Percentiles rank a stretch among this genome's conserved stretches.
These are phyloP conservation scores for Zaprionus davidi DNA, from an alignment of 1,140 invertebrate genomes.

Conservation along the genomic window DNA sequence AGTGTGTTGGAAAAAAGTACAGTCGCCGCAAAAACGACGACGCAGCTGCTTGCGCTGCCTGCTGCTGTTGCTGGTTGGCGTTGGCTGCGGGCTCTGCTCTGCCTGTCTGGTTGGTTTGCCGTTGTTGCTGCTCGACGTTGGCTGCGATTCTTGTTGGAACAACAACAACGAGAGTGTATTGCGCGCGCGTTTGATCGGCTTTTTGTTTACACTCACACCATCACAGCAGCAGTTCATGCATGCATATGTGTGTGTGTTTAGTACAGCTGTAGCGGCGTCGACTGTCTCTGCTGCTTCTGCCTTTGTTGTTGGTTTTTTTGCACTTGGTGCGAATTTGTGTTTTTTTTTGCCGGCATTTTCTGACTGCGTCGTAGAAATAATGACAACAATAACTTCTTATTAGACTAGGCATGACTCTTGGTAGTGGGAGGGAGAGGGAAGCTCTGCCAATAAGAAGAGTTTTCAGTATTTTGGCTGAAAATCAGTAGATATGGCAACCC, in stretches of 20 bases:
- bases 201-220: constrained; percentile 60
- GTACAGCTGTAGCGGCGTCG: constrained; percentile 45
- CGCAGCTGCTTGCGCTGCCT: constrained; percentile 44
- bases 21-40: constrained; percentile 77
- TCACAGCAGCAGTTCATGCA: neutral
- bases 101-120: constrained; percentile 52
- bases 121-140: constrained; percentile 59
- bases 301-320: constrained; percentile 35
- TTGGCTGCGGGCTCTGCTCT: constrained; percentile 15
- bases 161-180: constrained; percentile 21
- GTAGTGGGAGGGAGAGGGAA: too few relatives aligned
- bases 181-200: constrained; percentile 67
- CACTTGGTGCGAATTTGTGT: constrained; percentile 34
- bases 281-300: constrained; percentile 23
- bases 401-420: constrained; percentile 44
- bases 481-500: neutral
- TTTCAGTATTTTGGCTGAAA: too few relatives aligned
- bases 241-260: constrained; percentile 38
- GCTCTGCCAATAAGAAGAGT: too few relatives aligned
- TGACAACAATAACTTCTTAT: constrained; percentile 71
- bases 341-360: constrained; percentile 73
- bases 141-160: constrained; percentile 75
- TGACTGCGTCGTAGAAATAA: constrained; percentile 42
- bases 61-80: constrained; percentile 30
- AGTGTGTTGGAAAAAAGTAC: constrained; percentile 78